A percentile compares a stretch with the other conserved stretches of the same genome.
phyloP scores from a whole-genome alignment of 2,888 invertebrate species.

The Synanthedon myopaeformis region DNA sequence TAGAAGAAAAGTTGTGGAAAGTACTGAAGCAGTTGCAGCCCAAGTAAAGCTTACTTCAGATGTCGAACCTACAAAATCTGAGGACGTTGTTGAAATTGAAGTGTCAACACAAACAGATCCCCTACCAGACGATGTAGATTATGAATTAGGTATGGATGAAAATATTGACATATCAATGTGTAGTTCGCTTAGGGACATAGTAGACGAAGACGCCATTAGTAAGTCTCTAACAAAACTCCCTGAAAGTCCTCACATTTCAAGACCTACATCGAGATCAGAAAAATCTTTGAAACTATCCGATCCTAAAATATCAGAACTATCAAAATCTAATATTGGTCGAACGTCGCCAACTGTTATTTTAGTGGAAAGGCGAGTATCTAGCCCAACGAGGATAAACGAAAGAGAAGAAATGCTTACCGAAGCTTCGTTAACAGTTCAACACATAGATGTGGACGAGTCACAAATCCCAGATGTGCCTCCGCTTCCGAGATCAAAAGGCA shows the following conservation, averaged over 20 bases:
- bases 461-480: conserved; percentile 57
- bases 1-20: conserved; percentile 37
- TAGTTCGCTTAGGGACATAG: conserved; percentile 55
- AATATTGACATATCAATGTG: conserved; percentile 56
- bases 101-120: conserved; percentile 90
- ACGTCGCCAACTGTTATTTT: conserved; percentile 73
- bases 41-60: conserved; percentile 17
- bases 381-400: conserved; percentile 71
- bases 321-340: conserved; percentile 66
- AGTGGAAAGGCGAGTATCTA: conserved; percentile 71
- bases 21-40: conserved; percentile 9
- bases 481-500: conserved; percentile 42
- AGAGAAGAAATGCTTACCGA: conserved; percentile 74
- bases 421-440: conserved; percentile 75
- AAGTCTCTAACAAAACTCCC: conserved; percentile 58
- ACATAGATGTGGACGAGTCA: conserved; percentile 68
- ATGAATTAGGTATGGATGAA: conserved; percentile 69
- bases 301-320: conserved; percentile 65
- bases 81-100: conserved; percentile 73
- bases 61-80: conserved; percentile 21
- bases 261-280: conserved; percentile 69
- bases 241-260: conserved; percentile 57
- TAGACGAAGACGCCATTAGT: conserved; percentile 67
- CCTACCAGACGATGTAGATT: conserved; percentile 80
- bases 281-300: conserved; percentile 68